A percentile compares a stretch with the other conserved stretches of the same genome.
Evolutionary conservation across 2,888 invertebrate species (phyloP).

Genomic region (Malachius bipustulatus): DNA sequence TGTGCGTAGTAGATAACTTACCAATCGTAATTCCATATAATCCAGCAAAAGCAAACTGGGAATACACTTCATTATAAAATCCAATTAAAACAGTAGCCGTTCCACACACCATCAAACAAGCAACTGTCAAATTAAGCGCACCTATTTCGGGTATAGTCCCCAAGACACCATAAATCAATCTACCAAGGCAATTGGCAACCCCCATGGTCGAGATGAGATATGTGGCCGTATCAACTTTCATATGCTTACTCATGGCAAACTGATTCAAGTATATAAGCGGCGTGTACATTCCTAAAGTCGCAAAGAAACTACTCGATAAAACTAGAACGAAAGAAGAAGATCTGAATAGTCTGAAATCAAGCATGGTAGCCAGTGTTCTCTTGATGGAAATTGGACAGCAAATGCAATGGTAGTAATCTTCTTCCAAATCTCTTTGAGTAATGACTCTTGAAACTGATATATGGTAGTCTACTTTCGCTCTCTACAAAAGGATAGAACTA

Average conservation of each 20-base stretch:
- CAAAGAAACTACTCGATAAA: slow-evolving; percentile 44
- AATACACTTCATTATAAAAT: slow-evolving; percentile 33
- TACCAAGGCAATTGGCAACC: slow-evolving; percentile 52
- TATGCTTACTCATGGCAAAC: slow-evolving; percentile 37
- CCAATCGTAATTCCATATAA: slow-evolving; percentile 56
- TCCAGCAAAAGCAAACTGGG: slow-evolving; percentile 46
- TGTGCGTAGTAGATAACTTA: slow-evolving; percentile 31
- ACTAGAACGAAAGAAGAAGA: slow-evolving; percentile 26
- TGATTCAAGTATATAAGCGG: slow-evolving; percentile 55
- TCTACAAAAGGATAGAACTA: too few relatives aligned
- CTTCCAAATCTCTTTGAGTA: slow-evolving; percentile 32
- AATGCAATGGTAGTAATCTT: slow-evolving; percentile 35
- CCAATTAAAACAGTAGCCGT: slow-evolving; percentile 44
- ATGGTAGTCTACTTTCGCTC: slow-evolving; percentile 39
- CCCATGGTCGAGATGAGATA: slow-evolving; percentile 56
- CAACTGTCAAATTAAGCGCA: slow-evolving; percentile 51
- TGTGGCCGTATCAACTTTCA: slow-evolving; percentile 37
- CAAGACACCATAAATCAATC: slow-evolving; percentile 50
- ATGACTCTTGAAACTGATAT: slow-evolving; percentile 42
- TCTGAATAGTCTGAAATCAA: slow-evolving; percentile 21
- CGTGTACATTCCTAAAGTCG: slow-evolving; percentile 62
- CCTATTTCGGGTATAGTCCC: slow-evolving; percentile 45
- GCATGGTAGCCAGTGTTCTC: slow-evolving; percentile 22
- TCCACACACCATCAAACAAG: slow-evolving; percentile 51
- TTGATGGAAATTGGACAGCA: slow-evolving; percentile 24